Evolutionary conservation across 2,888 invertebrate species (phyloP), one percentile per base, ranked within the genome.

Genomic region (Agonopterix subpropinquella): DNA sequence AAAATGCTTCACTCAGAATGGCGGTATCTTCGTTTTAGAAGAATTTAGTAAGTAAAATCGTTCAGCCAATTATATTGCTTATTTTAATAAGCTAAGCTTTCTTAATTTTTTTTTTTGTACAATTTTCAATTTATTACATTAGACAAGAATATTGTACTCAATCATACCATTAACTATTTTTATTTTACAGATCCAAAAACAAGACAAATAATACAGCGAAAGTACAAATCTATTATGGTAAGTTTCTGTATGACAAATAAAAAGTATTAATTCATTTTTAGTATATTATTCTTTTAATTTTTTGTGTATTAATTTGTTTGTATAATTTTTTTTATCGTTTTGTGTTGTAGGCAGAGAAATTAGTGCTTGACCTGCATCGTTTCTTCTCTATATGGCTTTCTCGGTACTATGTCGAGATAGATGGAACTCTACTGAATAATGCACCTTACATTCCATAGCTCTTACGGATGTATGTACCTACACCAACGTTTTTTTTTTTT

Each of bases 1-100:
- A 89, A 99, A 99, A 90, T 99, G 99, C 91, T 99, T 98, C 91
- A 98, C 99, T 54, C 98, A 97, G 89, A 98, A 98, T 87, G 99
- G 98, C 80, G 98, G 98, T 83, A 96, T 99, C 87, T 99, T 99
- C 91, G 95, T 99, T 77, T 92, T 99, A 85, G 99, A 99, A 91
- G 99, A 99, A 93, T 99, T 95, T 90, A 99, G 99, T 99, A 92
- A 97, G 98, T 95, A 57, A 48, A 28, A 28, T 28, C 28, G 28
- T 28, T 28, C 7, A 28, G 28, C 28, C 28, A 28, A 28, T 28
- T 4, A n/a, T n/a, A n/a, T 18, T 9, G n/a, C 18, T 13, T 28
- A 28, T 28, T n/a, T n/a, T n/a, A n/a, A n/a, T n/a, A n/a, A n/a
- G n/a, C n/a, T n/a, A n/a, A n/a, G n/a, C n/a, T n/a, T n/a, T n/a